Evolutionary conservation across 2,113 vertebrate genomes (phyloP), one percentile per base, ranked within the genome.

Genomic region (Platycercus adscitus): DNA sequence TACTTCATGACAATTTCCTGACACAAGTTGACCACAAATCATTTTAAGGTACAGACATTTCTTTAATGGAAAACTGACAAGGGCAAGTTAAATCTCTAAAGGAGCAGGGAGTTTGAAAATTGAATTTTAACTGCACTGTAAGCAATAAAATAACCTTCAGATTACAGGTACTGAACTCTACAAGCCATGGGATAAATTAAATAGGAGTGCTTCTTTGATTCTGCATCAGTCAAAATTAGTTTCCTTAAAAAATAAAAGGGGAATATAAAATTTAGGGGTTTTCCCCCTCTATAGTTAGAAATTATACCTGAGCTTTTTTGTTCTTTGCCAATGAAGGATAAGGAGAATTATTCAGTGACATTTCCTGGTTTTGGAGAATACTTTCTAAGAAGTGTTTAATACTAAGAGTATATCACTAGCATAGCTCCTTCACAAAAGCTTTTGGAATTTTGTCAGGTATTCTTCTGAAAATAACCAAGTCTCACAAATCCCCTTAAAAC

Each of bases 181-280:
- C 8, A 66, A 69, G 3, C 13, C 25, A 53, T 16, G 7, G 44
- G 11, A 72, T 20, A 39, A 80, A 86, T 53, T 63, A 80, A 96
- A 68, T 44, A 43, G 11, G 46, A 75, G 31, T 25, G 11, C 6
- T 75, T 52, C 35, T 79, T 71, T 43, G 14, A 46, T 55, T 39
- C 37, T 66, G 23, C 11, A 19, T 75, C 43, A 63, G 26, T 61
- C 23, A 81, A 73, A 81, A 70, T 6, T 21, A 37, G 5, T 71
- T 87, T 44, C 12, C 68, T 73, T 2, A 10, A 71, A 71, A 79
- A 29, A 33, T 12, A 2, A 17, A 58, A 29, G 2, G 0, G 3
- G 3, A 1, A n/a, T 37, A 46, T 66, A 24, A 75, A 81, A 68
- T 44, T 41, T 46, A 26, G 6, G 1, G 0, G 0, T 3, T 28